Evolutionary conservation across 2,797 vertebrate genomes (phyloP).

Genomic region (Aselliscus stoliczkanus): DNA sequence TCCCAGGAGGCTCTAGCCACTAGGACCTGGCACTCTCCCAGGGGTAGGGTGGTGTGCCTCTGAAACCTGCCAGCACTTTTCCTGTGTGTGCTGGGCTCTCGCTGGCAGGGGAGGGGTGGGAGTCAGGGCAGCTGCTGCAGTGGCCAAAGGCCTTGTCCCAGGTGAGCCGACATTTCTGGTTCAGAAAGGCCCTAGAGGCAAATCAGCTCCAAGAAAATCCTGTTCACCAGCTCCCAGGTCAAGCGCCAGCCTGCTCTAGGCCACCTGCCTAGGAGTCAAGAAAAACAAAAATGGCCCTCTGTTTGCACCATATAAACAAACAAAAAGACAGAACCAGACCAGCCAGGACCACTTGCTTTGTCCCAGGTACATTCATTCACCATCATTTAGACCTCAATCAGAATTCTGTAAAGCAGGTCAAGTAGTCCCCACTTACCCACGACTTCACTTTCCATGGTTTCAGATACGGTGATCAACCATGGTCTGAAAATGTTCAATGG

Average conservation of each 20-base stretch:
- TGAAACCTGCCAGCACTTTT: not conserved
- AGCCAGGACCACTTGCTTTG: not conserved
- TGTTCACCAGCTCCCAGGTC: not conserved
- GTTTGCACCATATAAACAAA: not conserved
- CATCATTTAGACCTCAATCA: not conserved
- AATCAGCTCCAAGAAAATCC: not conserved
- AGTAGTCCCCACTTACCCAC: too few relatives aligned
- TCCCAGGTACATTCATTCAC: not conserved
- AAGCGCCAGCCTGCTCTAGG: not conserved
- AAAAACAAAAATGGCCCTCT: not conserved
- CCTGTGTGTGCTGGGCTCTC: not conserved
- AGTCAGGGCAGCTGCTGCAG: not conserved
- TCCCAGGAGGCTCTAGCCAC: not conserved
- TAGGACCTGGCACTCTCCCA: not conserved
- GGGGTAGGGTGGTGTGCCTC: not conserved
- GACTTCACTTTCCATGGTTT: not conserved
- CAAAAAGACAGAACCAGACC: not conserved
- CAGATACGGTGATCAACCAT: not conserved
- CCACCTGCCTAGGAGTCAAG: not conserved
- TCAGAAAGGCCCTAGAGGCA: not conserved
- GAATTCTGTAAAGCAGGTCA: not conserved
- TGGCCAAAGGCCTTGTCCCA: not conserved
- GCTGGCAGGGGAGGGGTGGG: not conserved
- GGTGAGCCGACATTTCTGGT: not conserved
- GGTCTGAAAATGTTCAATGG: not conserved